Percentiles rank a stretch among this genome's conserved stretches.
These are phyloP conservation scores for Brachynemurus nebulosus DNA, from an alignment of 2,888 invertebrate genomes.

Conservation along the genomic window DNA sequence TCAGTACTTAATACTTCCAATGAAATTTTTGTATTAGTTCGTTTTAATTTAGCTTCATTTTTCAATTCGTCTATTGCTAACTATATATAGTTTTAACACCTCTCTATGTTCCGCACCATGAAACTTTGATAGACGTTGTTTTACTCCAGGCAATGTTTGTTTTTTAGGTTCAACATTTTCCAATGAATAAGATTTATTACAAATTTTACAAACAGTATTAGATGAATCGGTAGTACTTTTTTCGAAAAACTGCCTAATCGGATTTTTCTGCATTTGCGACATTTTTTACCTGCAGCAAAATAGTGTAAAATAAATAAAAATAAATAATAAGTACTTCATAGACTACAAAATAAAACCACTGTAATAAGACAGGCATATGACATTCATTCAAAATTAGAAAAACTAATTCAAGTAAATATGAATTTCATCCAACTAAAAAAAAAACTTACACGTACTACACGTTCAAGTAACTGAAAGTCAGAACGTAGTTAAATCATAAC, in stretches of 20 bases:
- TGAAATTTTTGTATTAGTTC: background rate
- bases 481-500: too few species aligned
- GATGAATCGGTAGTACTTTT: conserved; percentile 8
- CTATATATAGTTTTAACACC: conserved; percentile 3
- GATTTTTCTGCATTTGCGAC: conserved; percentile 4
- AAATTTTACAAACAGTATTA: conserved; percentile 10
- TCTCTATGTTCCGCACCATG: conserved; percentile 8
- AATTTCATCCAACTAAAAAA: too few species aligned
- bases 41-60: background rate
- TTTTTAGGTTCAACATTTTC: conserved; percentile 9
- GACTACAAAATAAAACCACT: too few species aligned
- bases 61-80: background rate
- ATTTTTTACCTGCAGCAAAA: too few species aligned
- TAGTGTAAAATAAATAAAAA: too few species aligned
- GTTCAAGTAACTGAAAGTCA: too few species aligned
- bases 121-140: conserved; percentile 9
- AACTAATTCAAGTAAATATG: too few species aligned
- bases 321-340: too few species aligned
- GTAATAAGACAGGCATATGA: too few species aligned
- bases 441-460: too few species aligned
- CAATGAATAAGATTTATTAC: conserved; percentile 12
- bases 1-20: background rate
- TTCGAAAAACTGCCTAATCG: conserved; percentile 6
- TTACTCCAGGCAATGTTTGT: conserved; percentile 11
- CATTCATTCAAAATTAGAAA: too few species aligned